Base-by-base conservation (phyloP, 2,113 vertebrate species). In the Stigmatopora nigra region DNA sequence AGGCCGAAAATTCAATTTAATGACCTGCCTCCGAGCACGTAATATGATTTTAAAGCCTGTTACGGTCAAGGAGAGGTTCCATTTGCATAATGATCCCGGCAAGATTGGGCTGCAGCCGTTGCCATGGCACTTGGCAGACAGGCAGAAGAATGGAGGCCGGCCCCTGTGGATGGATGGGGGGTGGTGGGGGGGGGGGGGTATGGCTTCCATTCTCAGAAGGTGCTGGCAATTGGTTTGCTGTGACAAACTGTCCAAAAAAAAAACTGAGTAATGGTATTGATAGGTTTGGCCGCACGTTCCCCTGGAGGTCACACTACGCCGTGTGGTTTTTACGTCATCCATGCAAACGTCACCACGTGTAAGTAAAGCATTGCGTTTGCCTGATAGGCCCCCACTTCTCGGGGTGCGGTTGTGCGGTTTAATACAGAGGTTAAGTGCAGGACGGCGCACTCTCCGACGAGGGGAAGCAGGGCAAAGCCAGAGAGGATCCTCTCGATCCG, bases 41-140 rank as follows among this genome's bases (percentile, higher is more conserved):
- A 90, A 90, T 91, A 87, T 83, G 84, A 87, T 87, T 93, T 91
- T 92, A 90, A 89, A 89, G 90, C 88, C 90, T 89, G 90, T 91
- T 88, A 91, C 88, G 90, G 92, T 90, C 91, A 89, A 89, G 89
- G 87, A 81, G 85, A 86, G 89, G 85, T 84, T 22, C 86, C 87
- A 92, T 93, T 93, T 94, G 88, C 91, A 92, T 93, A 92, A 92
- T 92, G 90, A 92, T 91, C 87, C 81, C 67, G 80, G 82, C 83
- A 81, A 86, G 91, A 93, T 94, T 91, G 80, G 69, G 80, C 88
- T 82, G 87, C 78, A 82, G 85, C 80, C 81, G 91, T 94, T 92
- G 90, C 92, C 90, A 91, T 95, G 91, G 92, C 86, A 92, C 91
- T 93, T 78, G 58, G 36, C 38, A 16, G 88, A 85, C 55, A 67